Percentiles rank a stretch among this genome's conserved stretches.
Evolutionary conservation across 2,113 vertebrate genomes (phyloP).

Genomic region (Gavia stellata): DNA sequence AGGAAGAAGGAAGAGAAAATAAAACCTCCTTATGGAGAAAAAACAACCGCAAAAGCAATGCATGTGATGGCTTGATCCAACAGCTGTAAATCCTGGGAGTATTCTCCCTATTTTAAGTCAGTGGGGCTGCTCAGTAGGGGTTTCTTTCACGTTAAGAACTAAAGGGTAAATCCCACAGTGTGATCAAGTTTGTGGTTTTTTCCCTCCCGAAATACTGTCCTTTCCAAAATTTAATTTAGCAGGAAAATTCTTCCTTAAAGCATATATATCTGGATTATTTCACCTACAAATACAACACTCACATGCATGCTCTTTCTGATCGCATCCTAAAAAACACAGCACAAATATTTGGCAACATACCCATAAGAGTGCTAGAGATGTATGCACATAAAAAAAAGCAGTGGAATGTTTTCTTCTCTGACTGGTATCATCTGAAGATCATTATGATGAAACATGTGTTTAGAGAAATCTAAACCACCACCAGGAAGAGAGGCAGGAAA

Average conservation of each 20-base stretch:
- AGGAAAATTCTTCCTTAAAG: background rate
- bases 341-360: background rate
- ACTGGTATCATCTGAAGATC: background rate
- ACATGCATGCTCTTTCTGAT: background rate
- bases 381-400: background rate
- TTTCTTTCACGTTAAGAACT: background rate
- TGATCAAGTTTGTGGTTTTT: background rate
- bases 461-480: slow-evolving; percentile 14
- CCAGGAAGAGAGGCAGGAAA: slow-evolving; percentile 28
- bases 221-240: background rate
- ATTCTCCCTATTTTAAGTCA: background rate
- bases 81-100: background rate
- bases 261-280: background rate
- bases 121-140: background rate
- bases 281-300: background rate
- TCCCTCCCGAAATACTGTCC: background rate
- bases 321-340: background rate
- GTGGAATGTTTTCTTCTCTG: background rate
- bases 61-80: background rate
- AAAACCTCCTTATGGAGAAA: background rate
- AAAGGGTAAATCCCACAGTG: background rate
- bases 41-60: background rate
- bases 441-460: background rate
- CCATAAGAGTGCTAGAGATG: background rate
- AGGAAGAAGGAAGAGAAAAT: background rate